These are phyloP conservation scores for Malurus elegans DNA, from an alignment of 2,113 vertebrate genomes.

Conservation along the genomic window DNA sequence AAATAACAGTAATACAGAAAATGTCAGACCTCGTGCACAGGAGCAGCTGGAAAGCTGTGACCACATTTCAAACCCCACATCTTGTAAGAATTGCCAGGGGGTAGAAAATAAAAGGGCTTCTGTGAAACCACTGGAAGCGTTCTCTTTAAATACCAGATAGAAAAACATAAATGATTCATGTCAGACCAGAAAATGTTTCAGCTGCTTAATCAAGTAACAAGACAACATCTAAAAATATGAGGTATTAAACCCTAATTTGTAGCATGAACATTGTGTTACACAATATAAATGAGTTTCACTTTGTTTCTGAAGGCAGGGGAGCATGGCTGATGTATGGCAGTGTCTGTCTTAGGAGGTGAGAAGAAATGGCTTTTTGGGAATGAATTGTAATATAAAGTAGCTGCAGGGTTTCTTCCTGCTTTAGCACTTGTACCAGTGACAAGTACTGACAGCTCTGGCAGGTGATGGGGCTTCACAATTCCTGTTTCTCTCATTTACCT, in stretches of 20 bases:
- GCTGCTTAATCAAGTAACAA: neutral
- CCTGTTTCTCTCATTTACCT: neutral
- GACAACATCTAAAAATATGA: neutral
- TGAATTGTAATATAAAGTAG: neutral
- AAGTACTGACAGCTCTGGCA: neutral
- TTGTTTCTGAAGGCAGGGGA: neutral
- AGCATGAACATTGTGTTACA: neutral
- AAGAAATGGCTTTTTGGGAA: neutral
- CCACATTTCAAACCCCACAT: neutral
- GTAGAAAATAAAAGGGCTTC: neutral
- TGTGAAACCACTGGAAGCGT: neutral
- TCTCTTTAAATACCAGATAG: neutral
- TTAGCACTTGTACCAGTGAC: neutral
- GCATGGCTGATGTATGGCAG: neutral
- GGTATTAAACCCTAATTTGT: neutral
- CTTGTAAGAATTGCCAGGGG: neutral
- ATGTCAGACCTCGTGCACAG: neutral
- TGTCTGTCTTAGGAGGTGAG: neutral
- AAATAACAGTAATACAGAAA: neutral
- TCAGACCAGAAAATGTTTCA: neutral
- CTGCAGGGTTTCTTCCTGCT: neutral
- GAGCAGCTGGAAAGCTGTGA: neutral
- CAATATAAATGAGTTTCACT: neutral
- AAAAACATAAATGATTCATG: fast-evolving
- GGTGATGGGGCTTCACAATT: neutral